These are phyloP conservation scores for Saccostrea echinata DNA, from an alignment of 1,140 invertebrate species.

Conservation along the genomic window DNA sequence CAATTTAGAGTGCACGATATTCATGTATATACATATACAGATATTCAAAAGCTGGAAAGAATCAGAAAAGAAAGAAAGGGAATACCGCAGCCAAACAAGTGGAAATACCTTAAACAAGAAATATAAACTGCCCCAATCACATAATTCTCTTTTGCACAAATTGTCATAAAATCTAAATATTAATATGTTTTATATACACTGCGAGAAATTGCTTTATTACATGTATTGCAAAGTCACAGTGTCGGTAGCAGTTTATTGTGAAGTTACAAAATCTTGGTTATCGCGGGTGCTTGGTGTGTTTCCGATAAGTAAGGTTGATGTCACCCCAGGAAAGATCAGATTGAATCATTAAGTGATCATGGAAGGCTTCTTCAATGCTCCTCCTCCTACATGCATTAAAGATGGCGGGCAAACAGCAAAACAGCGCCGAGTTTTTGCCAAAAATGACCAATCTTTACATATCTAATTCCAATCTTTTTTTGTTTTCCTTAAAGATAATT, in stretches of 20 bases:
- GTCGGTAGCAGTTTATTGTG: constrained; percentile 10
- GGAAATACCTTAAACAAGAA: too few species aligned
- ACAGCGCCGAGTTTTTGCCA: neutral
- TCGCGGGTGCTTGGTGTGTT: constrained; percentile 4
- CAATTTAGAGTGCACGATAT: neutral
- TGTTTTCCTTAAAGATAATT: constrained; percentile 30
- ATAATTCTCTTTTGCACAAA: too few species aligned
- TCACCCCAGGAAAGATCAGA: constrained; percentile 37
- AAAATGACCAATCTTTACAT: constrained; percentile 8
- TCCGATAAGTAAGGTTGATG: constrained; percentile 17
- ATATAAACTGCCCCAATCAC: too few species aligned
- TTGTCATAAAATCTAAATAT: too few species aligned
- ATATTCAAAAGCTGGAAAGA: too few species aligned
- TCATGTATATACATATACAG: too few species aligned
- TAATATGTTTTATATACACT: too few species aligned
- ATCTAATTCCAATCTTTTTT: constrained; percentile 22
- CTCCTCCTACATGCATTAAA: constrained; percentile 13
- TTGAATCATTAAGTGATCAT: constrained; percentile 30
- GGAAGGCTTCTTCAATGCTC: constrained; percentile 25
- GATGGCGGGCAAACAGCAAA: neutral
- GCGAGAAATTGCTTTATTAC: neutral
- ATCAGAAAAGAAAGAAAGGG: too few species aligned
- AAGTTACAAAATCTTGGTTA: constrained; percentile 35
- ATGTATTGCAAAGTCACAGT: neutral
- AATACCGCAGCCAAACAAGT: too few species aligned